Percentiles rank a stretch among this genome's conserved stretches.
Conservation (phyloP, 2,113 vertebrate genomes). For the Oxygymnocypris stewartii region DNA sequence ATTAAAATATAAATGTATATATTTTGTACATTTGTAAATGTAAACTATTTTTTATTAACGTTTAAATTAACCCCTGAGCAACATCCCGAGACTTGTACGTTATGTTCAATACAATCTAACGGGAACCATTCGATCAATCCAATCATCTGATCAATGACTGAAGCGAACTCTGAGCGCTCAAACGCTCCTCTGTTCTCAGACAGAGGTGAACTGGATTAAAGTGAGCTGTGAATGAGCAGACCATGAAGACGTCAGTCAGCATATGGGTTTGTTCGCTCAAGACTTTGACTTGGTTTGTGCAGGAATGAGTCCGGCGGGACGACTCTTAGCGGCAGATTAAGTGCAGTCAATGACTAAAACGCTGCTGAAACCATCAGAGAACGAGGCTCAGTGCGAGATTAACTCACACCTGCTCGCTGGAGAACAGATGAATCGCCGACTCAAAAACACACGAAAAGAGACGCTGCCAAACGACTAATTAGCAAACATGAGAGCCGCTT, state of each 20-base stretch:
- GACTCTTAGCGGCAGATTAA: not conserved
- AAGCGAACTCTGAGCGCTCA: not conserved
- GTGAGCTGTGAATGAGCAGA: not conserved
- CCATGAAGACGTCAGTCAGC: not conserved
- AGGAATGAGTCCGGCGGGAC: slow-evolving; percentile 1
- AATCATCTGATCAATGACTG: not conserved
- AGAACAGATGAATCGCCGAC: not conserved
- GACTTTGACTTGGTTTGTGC: not conserved
- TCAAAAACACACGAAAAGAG: not conserved
- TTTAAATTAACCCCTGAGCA: not conserved
- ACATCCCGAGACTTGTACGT: not conserved
- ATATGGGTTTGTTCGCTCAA: not conserved
- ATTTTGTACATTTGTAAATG: too few species aligned
- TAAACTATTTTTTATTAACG: too few species aligned
- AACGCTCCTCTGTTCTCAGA: not conserved
- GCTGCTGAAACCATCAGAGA: not conserved
- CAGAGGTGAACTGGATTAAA: not conserved
- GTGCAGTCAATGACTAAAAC: slow-evolving; percentile 11
- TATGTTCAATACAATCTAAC: not conserved
- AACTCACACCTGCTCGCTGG: not conserved
- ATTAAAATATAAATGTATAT: too few species aligned
- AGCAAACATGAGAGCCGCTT: not conserved
- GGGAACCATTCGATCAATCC: not conserved
- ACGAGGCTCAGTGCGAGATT: not conserved
- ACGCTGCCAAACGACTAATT: not conserved